Evolutionary conservation across 2,797 vertebrate species (phyloP), one percentile per base, ranked within the genome.

Genomic region (Carduelis carduelis): DNA sequence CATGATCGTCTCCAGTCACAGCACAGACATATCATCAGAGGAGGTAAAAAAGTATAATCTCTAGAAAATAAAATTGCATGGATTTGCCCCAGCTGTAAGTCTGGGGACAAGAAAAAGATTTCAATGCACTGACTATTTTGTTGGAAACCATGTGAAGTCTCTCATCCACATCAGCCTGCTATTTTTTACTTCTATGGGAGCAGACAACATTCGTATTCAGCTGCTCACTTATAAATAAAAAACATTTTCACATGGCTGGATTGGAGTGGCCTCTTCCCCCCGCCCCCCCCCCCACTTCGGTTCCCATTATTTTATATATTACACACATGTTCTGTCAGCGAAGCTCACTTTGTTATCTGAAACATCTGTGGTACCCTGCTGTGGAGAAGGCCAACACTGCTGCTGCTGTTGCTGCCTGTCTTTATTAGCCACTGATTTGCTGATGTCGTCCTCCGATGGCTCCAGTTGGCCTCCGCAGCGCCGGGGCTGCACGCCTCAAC

Each of bases 301-400:
- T 92, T 96, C 89, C 93, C 94, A 94, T 96, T 97, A 97, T 97
- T 97, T 95, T 92, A 94, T 95, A 95, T 95, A 95, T 96, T 95
- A 95, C 91, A 95, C 96, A 96, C 97, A 97, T 96, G 92, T 97
- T 94, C 93, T 96, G 94, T 96, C 96, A 96, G 91, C 39, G 1
- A 91, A 94, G 92, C 96, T 96, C 93, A 96, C 95, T 96, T 72
- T 90, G 96, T 97, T 96, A 97, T 97, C 95, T 90, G 95, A 97
- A 97, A 97, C 97, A 97, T 97, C 97, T 97, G 96, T 92, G 96
- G 92, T 95, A 94, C 95, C 96, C 95, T 87, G 94, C 96, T 96
- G 95, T 57, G 94, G 93, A 93, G 95, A 87, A 95, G 96, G 95
- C 95, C 96, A 96, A 22, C 81, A 24, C 76, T 89, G 96, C 94